Evolutionary conservation across 2,113 vertebrate species (phyloP).

Genomic region (Pheucticus melanocephalus): DNA sequence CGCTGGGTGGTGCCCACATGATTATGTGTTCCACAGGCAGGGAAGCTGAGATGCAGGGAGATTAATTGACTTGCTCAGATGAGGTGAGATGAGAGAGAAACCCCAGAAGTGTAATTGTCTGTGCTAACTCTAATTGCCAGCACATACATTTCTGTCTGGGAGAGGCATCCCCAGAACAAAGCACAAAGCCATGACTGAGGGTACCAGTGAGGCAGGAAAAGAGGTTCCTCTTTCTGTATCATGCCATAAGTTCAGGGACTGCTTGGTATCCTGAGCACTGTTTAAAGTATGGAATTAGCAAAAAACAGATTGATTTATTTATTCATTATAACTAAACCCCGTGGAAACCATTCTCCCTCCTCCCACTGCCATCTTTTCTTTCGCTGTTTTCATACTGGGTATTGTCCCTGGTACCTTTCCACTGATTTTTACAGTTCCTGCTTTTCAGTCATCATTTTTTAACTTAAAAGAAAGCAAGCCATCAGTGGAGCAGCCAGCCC

Average conservation of each 20-base stretch:
- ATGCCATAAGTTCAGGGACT: neutral
- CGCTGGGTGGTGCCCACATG: neutral
- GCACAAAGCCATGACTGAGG: neutral
- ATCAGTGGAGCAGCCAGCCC: neutral
- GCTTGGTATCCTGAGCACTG: neutral
- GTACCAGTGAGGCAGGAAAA: neutral
- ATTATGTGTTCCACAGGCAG: slow-evolving; percentile 22
- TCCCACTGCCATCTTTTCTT: neutral
- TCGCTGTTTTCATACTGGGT: neutral
- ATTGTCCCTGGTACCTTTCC: neutral
- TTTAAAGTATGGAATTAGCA: neutral
- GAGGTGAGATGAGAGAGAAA: slow-evolving; percentile 19
- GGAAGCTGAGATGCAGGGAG: neutral
- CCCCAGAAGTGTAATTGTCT: slow-evolving; percentile 8
- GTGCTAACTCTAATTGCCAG: neutral
- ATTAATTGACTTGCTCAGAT: slow-evolving; percentile 21
- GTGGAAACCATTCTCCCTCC: neutral
- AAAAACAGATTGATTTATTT: neutral
- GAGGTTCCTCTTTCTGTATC: neutral
- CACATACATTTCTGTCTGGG: neutral
- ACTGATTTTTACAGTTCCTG: neutral
- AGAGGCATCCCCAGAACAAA: slow-evolving; percentile 1
- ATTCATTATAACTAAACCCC: neutral
- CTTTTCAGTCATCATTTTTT: neutral
- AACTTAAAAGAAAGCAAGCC: neutral